Conservation (phyloP, 2,113 vertebrate species). For the Trogon surrucura region DNA sequence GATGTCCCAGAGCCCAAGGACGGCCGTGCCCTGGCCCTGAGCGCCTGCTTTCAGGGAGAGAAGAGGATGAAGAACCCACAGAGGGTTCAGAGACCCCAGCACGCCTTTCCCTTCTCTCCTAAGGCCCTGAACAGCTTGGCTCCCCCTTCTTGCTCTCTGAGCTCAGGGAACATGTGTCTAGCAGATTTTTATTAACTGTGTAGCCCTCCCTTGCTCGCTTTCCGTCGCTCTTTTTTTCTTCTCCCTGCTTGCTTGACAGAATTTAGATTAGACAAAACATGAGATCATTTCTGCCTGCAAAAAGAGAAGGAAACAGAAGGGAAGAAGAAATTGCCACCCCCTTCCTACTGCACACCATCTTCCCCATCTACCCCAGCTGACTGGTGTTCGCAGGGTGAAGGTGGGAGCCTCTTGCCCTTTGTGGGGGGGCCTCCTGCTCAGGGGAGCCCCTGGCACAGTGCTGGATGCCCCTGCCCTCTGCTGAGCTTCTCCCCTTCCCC, state of each 20-base stretch:
- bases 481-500: not conserved
- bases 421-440: not conserved
- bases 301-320: constrained; percentile 23
- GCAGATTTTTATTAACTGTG: constrained; percentile 79
- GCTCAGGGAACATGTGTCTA: constrained; percentile 78
- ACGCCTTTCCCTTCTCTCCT: not conserved
- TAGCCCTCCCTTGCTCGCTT: constrained; percentile 21
- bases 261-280: constrained; percentile 84
- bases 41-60: not conserved
- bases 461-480: not conserved
- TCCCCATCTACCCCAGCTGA: not conserved
- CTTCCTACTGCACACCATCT: not conserved
- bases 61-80: not conserved
- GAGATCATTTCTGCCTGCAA: constrained; percentile 77
- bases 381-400: too few relatives aligned
- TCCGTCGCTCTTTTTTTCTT: constrained; percentile 1
- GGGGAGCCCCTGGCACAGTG: not conserved
- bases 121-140: not conserved
- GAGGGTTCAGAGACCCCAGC: not conserved
- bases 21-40: not conserved
- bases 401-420: too few relatives aligned
- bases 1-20: not conserved
- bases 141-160: constrained; percentile 46
- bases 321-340: not conserved
- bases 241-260: constrained; percentile 79